Evolutionary conservation across 2,888 invertebrate genomes (phyloP), one percentile per base, ranked within the genome.

Genomic region (Eumerus sabulonum): DNA sequence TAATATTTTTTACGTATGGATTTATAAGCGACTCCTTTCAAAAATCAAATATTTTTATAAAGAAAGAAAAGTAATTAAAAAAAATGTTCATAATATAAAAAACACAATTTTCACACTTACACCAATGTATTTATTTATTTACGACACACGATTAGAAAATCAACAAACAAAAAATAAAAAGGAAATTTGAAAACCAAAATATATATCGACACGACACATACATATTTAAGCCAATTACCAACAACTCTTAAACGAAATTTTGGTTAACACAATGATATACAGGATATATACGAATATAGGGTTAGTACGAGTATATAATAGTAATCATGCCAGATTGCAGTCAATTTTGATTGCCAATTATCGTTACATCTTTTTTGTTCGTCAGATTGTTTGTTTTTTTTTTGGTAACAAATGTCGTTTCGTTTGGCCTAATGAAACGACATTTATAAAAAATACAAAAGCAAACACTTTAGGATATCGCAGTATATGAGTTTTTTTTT

Each of bases 321-420:
- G n/a, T 19, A 79, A 60, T 63, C 79, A 79, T 79, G 79, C 79
- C 60, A 64, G 68, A 79, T 74, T 72, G 59, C 42, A 64, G 53
- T 42, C 11, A 40, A 48, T 56, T 40, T 51, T 72, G 57, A 57
- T 50, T 73, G 56, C 45, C 63, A 74, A 74, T 73, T 40, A 47
- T 38, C 54, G 59, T 57, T 38, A n/a, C 27, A 7, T 4, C 56
- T 56, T 12, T 40, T 40, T 40, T 11, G n/a, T 40, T 40, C 9
- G 3, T 40, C 40, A 40, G 40, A 40, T 40, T 9, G 40, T 40
- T 40, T 36, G 11, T 36, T 11, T 9, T 36, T 40, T 40, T 9
- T 3, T n/a, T 40, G n/a, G 9, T 40, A 40, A 3, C 40, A 40
- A 11, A 40, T 40, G 40, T 40, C 11, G 40, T 40, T 40, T 40